Evolutionary conservation across 2,113 vertebrate genomes (phyloP), one percentile per base, ranked within the genome.

Genomic region (Todiramphus saurophagus): DNA sequence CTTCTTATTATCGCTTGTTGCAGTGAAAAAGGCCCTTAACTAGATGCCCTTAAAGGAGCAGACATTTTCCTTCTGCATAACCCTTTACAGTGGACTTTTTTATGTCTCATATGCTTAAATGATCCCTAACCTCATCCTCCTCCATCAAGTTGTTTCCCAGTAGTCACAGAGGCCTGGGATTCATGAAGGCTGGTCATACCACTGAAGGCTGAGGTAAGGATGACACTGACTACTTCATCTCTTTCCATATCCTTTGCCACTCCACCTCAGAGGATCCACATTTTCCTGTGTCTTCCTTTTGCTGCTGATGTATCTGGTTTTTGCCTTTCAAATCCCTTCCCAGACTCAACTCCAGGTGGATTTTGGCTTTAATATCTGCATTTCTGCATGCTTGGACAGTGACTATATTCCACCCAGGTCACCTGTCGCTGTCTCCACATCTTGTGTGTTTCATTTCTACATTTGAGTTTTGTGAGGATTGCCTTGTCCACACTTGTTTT

Each of bases 191-290:
- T 59, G 37, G 20, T 83, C 20, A 31, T 63, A 51, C 18, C 11
- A 48, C 28, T 56, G 30, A 62, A 81, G 13, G 7, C 21, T 60
- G 23, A 13, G 30, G 24, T 28, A 41, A 75, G 10, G 16, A 51
- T 7, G 9, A 5, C 41, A 72, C 7, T 18, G 17, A 62, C 28
- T 39, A 63, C 12, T 11, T 63, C 58, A 30, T 23, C 2, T 77
- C 10, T 63, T 72, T 58, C 20, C 15, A 7, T 59, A 63, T 13
- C 4, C 43, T 72, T 63, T 46, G 15, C 11, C 11, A 55, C 11
- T 4, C 8, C 35, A 7, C 0, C 1, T 51, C 30, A 43, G 12
- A 63, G 27, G 35, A 50, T 30, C 35, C 18, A 19, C 7, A 5
- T 76, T 63, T 92, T 58, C 18, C 25, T 16, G 48, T 15, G n/a